Evolutionary conservation across 2,113 vertebrate genomes (phyloP).

Genomic region (Strigops habroptila): DNA sequence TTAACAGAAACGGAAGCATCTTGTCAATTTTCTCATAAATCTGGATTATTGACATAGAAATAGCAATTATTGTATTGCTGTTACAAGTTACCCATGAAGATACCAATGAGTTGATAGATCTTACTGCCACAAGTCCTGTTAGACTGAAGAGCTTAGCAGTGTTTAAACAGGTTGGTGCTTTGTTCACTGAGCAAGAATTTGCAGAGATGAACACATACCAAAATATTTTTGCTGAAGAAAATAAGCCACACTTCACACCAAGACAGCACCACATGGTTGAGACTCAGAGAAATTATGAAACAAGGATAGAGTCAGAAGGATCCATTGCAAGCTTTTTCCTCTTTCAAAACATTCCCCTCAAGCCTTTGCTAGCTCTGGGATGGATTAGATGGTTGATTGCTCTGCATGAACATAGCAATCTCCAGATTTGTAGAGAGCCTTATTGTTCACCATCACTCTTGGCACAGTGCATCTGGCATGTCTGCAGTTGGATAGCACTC

Average conservation of each 20-base stretch:
- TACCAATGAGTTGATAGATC: neutral
- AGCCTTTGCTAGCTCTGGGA: neutral
- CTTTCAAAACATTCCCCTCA: neutral
- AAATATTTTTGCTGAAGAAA: neutral
- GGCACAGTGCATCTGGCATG: neutral
- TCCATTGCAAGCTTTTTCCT: neutral
- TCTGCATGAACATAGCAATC: neutral
- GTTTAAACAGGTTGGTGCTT: neutral
- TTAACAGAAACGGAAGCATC: neutral
- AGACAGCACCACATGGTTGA: rapidly evolving
- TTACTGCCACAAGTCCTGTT: neutral
- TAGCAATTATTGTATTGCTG: neutral
- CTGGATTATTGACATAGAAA: neutral
- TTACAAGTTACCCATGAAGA: neutral
- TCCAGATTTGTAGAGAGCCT: neutral
- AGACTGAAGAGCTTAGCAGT: neutral
- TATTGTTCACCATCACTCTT: neutral
- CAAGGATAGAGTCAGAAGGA: neutral
- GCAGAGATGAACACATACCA: neutral
- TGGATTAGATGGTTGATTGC: neutral
- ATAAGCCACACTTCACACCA: neutral
- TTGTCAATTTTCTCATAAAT: neutral
- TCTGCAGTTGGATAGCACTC: conserved; percentile 10
- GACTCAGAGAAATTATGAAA: neutral
- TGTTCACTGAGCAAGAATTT: neutral